phyloP scores from a whole-genome alignment of 2,888 invertebrate genomes.

The Caenorhabditis panamensis region DNA sequence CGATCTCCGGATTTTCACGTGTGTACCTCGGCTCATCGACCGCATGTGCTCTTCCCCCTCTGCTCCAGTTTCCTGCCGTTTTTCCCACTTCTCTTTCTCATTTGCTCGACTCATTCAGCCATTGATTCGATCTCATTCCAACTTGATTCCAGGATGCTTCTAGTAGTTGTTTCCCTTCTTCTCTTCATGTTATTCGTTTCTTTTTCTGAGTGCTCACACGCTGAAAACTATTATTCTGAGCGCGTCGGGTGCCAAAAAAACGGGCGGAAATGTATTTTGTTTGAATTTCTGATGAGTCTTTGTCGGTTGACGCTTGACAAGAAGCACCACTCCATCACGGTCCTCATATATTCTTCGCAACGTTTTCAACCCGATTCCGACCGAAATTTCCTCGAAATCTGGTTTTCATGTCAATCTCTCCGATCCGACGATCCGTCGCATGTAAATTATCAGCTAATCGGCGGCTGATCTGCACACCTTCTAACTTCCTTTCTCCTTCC shows the following conservation, averaged over 20 bases:
- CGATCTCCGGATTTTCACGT: slow-evolving; percentile 25
- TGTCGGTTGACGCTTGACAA: slow-evolving; percentile 45
- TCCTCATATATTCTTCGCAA: not conserved
- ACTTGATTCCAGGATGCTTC: not conserved
- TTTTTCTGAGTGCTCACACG: not conserved
- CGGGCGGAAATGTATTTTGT: slow-evolving; percentile 24
- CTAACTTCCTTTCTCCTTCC: slow-evolving; percentile 5
- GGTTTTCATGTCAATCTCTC: slow-evolving; percentile 29
- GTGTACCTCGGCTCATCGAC: slow-evolving; percentile 17
- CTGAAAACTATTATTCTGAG: slow-evolving; percentile 9
- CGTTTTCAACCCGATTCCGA: slow-evolving; percentile 21
- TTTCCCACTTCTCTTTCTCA: slow-evolving; percentile 20
- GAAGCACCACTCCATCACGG: slow-evolving; percentile 29
- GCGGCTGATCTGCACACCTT: slow-evolving; percentile 33
- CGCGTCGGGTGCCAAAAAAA: not conserved
- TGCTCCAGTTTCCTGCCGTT: slow-evolving; percentile 11
- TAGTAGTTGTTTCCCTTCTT: not conserved
- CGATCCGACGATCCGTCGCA: slow-evolving; percentile 38
- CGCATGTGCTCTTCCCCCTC: slow-evolving; percentile 14
- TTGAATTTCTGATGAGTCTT: slow-evolving; percentile 50
- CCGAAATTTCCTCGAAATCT: slow-evolving; percentile 30
- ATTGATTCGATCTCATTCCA: slow-evolving; percentile 27
- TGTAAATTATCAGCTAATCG: slow-evolving; percentile 59
- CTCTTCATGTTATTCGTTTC: slow-evolving; percentile 3
- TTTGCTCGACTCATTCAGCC: slow-evolving; percentile 25